A percentile compares a stretch with the other conserved stretches of the same genome.
These are phyloP conservation scores for Drosophila vallismaia DNA, from an alignment of 2,888 invertebrate species.

Conservation along the genomic window DNA sequence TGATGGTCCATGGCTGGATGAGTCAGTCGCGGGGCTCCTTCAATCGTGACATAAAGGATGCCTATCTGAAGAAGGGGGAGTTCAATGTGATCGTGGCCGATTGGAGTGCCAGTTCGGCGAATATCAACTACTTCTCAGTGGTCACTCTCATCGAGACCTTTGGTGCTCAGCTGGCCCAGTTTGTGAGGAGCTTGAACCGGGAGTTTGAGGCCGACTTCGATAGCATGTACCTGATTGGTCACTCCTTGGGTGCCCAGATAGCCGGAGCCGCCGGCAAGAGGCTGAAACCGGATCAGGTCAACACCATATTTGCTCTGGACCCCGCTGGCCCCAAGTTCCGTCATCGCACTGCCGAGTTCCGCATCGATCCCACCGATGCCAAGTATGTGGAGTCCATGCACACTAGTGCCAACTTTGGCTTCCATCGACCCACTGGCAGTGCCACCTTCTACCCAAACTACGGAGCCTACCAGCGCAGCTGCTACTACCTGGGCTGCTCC, in stretches of 20 bases:
- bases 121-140: constrained; percentile 77
- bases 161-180: constrained; percentile 71
- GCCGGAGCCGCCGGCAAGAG: constrained; percentile 80
- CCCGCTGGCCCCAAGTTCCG: constrained; percentile 82
- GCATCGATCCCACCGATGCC: constrained; percentile 82
- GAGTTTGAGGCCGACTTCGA: constrained; percentile 53
- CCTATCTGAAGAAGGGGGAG: constrained; percentile 69
- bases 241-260: constrained; percentile 83
- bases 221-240: constrained; percentile 81
- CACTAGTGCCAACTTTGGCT: constrained; percentile 81
- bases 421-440: constrained; percentile 77
- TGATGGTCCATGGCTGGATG: constrained; percentile 82
- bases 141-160: constrained; percentile 72
- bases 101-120: constrained; percentile 80
- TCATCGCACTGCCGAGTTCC: constrained; percentile 63
- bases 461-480: constrained; percentile 77
- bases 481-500: constrained; percentile 79
- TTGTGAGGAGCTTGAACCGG: constrained; percentile 71
- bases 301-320: constrained; percentile 82
- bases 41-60: constrained; percentile 77
- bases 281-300: constrained; percentile 68
- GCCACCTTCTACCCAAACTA: constrained; percentile 84
- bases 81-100: constrained; percentile 81
- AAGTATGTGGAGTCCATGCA: constrained; percentile 83
- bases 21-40: constrained; percentile 77